Percentiles rank a stretch among this genome's conserved stretches.
phyloP scores from a whole-genome alignment of 2,888 invertebrate genomes.

The Mesorhabditis spiculigera region DNA sequence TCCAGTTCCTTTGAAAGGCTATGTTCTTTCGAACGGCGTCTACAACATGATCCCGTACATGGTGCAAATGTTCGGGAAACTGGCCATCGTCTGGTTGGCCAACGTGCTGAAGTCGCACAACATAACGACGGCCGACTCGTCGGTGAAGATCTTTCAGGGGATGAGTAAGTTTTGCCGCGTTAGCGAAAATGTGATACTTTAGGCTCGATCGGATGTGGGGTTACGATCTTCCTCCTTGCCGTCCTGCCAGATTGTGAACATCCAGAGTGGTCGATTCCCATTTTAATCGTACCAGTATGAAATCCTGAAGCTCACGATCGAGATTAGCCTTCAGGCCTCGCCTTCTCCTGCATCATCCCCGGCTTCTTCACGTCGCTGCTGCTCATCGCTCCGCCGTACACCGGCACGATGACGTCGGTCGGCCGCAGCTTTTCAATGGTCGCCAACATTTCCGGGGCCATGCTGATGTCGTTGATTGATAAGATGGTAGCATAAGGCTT shows the following conservation, averaged over 20 bases:
- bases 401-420: conserved; percentile 20
- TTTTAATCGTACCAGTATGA: too few species aligned
- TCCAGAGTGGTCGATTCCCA: too few species aligned
- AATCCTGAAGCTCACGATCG: too few species aligned
- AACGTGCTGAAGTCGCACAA: conserved; percentile 15
- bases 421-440: conserved; percentile 12
- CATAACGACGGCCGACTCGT: conserved; percentile 2
- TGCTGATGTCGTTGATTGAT: neutral
- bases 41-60: conserved; percentile 23
- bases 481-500: neutral
- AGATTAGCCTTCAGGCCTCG: neutral
- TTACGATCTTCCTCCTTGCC: too few species aligned
- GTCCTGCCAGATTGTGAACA: too few species aligned
- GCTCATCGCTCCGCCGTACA: conserved; percentile 21
- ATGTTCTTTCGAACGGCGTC: too few species aligned
- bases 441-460: conserved; percentile 12
- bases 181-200: neutral
- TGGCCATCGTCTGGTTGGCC: conserved; percentile 14
- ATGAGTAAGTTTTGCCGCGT: conserved; percentile 6
- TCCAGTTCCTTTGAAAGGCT: too few species aligned
- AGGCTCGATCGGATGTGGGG: too few species aligned
- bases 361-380: conserved; percentile 22
- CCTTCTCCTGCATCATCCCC: conserved; percentile 18
- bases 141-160: conserved; percentile 8
- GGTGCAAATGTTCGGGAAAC: conserved; percentile 16